These are phyloP conservation scores for Drosophila kanekoi DNA, from an alignment of 2,888 invertebrate species.

Conservation along the genomic window DNA sequence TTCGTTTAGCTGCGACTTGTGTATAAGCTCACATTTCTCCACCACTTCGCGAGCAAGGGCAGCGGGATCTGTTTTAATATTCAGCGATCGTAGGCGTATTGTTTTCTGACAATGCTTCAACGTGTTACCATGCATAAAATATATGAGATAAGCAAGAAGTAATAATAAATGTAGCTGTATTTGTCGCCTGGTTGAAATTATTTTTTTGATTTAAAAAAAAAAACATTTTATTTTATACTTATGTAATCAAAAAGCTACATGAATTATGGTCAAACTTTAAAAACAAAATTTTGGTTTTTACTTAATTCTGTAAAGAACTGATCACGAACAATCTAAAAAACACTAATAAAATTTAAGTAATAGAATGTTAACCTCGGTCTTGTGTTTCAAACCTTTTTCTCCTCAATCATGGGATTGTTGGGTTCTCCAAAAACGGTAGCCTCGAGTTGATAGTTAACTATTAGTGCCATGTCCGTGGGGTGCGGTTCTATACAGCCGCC, in stretches of 20 bases:
- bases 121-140: not conserved
- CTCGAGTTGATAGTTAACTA: constrained; percentile 94
- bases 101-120: constrained; percentile 91
- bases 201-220: no score
- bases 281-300: no score
- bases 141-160: no score
- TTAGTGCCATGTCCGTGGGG: constrained; percentile 93
- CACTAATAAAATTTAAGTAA: no score
- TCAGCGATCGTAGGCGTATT: constrained; percentile 92
- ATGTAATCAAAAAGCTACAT: no score
- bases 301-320: no score
- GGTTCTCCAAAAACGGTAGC: constrained; percentile 93
- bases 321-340: no score
- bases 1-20: constrained; percentile 92
- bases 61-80: constrained; percentile 91
- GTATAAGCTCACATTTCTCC: constrained; percentile 93
- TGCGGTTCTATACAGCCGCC: constrained; percentile 94
- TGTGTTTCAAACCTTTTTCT: constrained; percentile 89
- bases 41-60: constrained; percentile 93
- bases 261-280: no score
- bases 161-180: no score
- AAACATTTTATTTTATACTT: no score
- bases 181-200: no score
- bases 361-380: no score
- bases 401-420: constrained; percentile 92